These are phyloP conservation scores for Urocitellus parryii DNA, from an alignment of 2,113 vertebrate genomes.

Conservation along the genomic window DNA sequence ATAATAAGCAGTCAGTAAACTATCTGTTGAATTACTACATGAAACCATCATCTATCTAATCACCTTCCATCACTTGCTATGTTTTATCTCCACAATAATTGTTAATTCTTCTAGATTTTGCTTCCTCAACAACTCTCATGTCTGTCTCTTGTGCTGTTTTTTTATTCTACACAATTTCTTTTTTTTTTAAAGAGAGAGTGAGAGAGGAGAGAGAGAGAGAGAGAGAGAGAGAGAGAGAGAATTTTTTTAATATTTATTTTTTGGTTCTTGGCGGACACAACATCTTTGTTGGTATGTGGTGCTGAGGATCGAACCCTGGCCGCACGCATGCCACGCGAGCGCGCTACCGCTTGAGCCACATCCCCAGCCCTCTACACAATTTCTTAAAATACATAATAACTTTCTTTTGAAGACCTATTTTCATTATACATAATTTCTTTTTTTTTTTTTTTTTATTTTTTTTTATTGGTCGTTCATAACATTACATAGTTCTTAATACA, in stretches of 20 bases:
- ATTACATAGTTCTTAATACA: no score
- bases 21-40: conserved; percentile 34
- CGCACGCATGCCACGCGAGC: no score
- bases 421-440: conserved; percentile 9
- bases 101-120: conserved; percentile 23
- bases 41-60: conserved; percentile 13
- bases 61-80: not conserved
- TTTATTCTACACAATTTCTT: conserved; percentile 18
- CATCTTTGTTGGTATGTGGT: no score
- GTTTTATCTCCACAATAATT: not conserved
- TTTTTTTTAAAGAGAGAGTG: no score
- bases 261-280: no score
- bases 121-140: not conserved
- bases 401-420: conserved; percentile 29
- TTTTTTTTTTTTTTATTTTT: no score
- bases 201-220: no score
- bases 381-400: not conserved
- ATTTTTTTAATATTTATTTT: no score
- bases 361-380: not conserved
- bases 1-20: not conserved
- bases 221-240: no score
- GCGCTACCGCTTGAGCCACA: no score
- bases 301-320: no score
- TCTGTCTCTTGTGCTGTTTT: not conserved
- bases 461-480: no score